phyloP scores from a whole-genome alignment of 2,888 invertebrate species.

The Yponomeuta sedellus region DNA sequence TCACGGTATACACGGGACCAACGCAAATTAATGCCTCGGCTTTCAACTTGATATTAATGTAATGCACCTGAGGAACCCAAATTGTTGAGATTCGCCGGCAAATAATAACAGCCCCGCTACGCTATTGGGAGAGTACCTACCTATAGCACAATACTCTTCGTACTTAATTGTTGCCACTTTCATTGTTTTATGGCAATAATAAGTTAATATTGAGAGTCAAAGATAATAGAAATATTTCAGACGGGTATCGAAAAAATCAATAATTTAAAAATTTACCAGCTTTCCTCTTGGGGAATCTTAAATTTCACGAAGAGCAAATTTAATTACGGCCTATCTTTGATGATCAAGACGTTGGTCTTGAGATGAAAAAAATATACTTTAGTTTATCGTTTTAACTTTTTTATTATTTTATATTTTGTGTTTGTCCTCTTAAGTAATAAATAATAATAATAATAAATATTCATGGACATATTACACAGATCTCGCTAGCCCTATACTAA shows the following conservation, averaged over 20 bases:
- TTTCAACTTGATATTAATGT: conserved; percentile 71
- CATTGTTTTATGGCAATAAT: background rate
- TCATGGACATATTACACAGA: too few relatives aligned
- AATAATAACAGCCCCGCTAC: conserved; percentile 47
- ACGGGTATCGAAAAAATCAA: background rate
- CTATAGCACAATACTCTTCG: background rate
- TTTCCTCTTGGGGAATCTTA: background rate
- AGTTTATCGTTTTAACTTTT: background rate
- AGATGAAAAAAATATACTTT: background rate
- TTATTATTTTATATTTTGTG: too few relatives aligned
- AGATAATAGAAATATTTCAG: background rate
- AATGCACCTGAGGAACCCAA: conserved; percentile 70
- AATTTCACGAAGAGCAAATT: background rate
- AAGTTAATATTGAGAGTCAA: background rate
- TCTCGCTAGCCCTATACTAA: too few relatives aligned
- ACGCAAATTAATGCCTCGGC: conserved; percentile 71
- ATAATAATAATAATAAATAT: too few relatives aligned
- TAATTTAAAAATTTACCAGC: background rate
- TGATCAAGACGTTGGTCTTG: too few relatives aligned
- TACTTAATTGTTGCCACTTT: background rate
- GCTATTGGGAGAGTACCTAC: background rate
- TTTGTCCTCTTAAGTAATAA: too few relatives aligned
- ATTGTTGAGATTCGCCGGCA: conserved; percentile 54
- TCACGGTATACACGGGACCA: conserved; percentile 65
- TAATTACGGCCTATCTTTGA: background rate